A percentile compares a stretch with the other conserved stretches of the same genome.
phyloP scores from a whole-genome alignment of 2,888 invertebrate genomes.

The Philonicus albiceps region DNA sequence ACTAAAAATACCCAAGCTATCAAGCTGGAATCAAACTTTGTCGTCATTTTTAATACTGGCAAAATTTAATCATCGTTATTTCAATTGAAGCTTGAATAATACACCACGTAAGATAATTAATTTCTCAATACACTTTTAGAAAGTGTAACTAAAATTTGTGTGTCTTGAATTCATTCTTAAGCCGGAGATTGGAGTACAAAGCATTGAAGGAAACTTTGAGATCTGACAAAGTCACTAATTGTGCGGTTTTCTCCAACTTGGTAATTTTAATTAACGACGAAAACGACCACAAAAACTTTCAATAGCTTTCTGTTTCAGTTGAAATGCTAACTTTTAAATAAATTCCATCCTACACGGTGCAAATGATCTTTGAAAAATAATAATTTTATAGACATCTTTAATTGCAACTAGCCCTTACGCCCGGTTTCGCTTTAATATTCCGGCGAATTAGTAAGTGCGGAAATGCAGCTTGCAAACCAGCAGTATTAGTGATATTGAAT shows the following conservation, averaged over 20 bases:
- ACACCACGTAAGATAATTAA: neutral
- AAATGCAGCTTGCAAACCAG: neutral
- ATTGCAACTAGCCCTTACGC: neutral
- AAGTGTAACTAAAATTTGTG: neutral
- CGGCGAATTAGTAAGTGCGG: neutral
- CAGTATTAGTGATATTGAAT: too few species aligned
- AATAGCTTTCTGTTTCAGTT: neutral
- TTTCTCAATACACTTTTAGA: neutral
- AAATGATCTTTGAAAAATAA: neutral
- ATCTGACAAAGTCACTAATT: neutral
- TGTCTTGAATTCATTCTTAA: neutral
- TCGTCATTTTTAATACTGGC: neutral
- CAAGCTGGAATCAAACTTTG: neutral
- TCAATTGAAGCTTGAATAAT: neutral
- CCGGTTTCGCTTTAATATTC: neutral
- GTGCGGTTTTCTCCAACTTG: neutral
- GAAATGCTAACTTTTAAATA: neutral
- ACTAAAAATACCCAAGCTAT: too few species aligned
- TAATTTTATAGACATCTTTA: neutral
- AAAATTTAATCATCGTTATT: neutral
- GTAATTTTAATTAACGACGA: neutral
- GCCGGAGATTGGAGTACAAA: neutral
- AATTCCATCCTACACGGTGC: neutral
- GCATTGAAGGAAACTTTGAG: neutral
- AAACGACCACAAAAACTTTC: neutral